Evolutionary conservation across 2,888 invertebrate species (phyloP).

Genomic region (Sycophila texana): DNA sequence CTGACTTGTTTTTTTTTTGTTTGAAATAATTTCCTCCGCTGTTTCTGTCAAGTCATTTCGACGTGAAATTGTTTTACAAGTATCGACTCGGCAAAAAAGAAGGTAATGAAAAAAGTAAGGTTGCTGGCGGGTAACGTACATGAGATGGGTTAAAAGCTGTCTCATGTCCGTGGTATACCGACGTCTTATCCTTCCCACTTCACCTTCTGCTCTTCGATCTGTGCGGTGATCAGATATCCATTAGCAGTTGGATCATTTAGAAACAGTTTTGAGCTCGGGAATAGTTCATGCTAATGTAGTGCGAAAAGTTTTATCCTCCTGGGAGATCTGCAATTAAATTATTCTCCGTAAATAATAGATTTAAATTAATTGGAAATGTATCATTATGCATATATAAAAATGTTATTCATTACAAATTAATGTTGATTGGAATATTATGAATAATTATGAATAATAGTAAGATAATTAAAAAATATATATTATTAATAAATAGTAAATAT

Average conservation of each 20-base stretch:
- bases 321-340: no score
- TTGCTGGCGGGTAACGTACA: neutral
- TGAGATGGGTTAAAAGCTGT: neutral
- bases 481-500: neutral
- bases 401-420: no score
- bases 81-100: neutral
- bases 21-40: neutral
- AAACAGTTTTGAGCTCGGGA: neutral
- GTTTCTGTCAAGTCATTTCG: no score
- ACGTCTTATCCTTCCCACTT: neutral
- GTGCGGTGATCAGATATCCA: neutral
- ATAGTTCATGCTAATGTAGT: no score
- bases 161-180: slow-evolving; percentile 10
- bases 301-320: no score
- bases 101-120: neutral
- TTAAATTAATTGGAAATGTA: no score
- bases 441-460: no score
- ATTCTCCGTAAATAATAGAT: no score
- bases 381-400: no score
- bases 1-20: neutral
- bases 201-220: neutral
- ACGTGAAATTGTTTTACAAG: no score
- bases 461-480: neutral
- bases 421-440: neutral
- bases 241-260: neutral